Conservation (phyloP, 64 coral and sea anemone species). For the Pocillopora damicornis region DNA sequence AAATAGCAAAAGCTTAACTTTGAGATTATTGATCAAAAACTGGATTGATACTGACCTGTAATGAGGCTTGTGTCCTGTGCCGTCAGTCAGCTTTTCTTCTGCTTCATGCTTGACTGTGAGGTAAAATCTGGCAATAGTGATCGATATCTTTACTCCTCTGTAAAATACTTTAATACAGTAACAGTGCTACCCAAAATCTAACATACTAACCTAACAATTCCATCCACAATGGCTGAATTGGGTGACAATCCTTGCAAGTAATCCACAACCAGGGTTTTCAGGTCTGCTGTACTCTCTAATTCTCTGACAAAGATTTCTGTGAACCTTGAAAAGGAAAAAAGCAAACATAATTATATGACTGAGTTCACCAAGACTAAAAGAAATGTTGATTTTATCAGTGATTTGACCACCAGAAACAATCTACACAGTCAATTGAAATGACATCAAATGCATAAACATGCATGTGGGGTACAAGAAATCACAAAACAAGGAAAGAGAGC, state of each 20-base stretch:
- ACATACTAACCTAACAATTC: slow-evolving; percentile 77
- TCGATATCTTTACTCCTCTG: too few species aligned
- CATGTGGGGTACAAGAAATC: too few species aligned
- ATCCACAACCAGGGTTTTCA: slow-evolving; percentile 84
- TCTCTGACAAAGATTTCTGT: slow-evolving; percentile 97
- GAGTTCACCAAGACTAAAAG: too few species aligned
- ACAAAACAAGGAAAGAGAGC: too few species aligned
- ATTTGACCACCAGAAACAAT: too few species aligned
- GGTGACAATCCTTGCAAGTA: slow-evolving; percentile 87
- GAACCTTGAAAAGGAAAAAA: slow-evolving; percentile 56
- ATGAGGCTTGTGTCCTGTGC: slow-evolving; percentile 92
- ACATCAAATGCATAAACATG: too few species aligned
- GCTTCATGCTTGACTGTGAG: slow-evolving; percentile 69
- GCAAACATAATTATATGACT: background rate
- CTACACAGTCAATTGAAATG: too few species aligned
- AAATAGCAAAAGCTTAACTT: too few species aligned
- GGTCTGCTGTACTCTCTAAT: slow-evolving; percentile 72
- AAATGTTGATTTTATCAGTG: too few species aligned
- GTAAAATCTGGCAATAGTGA: slow-evolving; percentile 68
- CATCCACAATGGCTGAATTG: slow-evolving; percentile 74
- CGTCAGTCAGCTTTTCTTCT: slow-evolving; percentile 90
- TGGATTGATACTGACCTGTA: slow-evolving; percentile 66
- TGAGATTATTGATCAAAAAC: too few species aligned
- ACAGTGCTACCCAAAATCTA: background rate
- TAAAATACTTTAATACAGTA: background rate